phyloP scores from a whole-genome alignment of 2,797 vertebrate species.

The Myripristis murdjan region DNA sequence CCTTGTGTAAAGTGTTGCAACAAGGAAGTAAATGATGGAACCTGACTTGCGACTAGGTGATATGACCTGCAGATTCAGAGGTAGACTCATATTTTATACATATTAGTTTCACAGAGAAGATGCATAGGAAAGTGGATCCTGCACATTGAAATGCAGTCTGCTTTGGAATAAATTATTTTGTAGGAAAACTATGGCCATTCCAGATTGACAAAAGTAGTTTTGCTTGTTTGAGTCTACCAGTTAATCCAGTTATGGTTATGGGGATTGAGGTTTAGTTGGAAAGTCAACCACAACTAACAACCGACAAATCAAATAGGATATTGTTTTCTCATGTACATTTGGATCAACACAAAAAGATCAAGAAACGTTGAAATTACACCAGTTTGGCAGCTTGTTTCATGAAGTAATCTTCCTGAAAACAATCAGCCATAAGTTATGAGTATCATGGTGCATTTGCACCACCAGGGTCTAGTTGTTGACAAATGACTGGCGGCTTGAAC shows the following conservation, averaged over 20 bases:
- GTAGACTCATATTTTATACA: conserved; percentile 8
- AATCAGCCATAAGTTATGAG: neutral
- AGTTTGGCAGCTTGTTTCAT: neutral
- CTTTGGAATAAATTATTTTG: too few relatives aligned
- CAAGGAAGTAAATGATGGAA: conserved; percentile 20
- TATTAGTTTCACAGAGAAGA: neutral
- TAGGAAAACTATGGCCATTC: too few relatives aligned
- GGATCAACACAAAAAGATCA: too few relatives aligned
- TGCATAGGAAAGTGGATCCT: neutral
- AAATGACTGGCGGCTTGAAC: conserved; percentile 4
- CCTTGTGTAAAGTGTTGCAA: neutral
- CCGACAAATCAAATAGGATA: too few relatives aligned
- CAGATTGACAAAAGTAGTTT: too few relatives aligned
- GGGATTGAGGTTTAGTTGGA: neutral
- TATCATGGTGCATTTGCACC: neutral
- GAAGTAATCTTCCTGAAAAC: neutral
- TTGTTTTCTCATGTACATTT: neutral
- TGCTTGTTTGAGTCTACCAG: neutral
- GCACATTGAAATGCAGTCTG: too few relatives aligned
- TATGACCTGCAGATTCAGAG: conserved; percentile 20
- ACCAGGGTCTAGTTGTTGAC: conserved; percentile 8
- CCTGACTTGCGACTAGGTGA: neutral
- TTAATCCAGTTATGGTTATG: neutral
- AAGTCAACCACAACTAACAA: neutral
- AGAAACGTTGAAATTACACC: neutral